A percentile compares a stretch with the other conserved stretches of the same genome.
These are phyloP conservation scores for Lindbergichthys nudifrons DNA, from an alignment of 2,797 vertebrate species.

Conservation along the genomic window DNA sequence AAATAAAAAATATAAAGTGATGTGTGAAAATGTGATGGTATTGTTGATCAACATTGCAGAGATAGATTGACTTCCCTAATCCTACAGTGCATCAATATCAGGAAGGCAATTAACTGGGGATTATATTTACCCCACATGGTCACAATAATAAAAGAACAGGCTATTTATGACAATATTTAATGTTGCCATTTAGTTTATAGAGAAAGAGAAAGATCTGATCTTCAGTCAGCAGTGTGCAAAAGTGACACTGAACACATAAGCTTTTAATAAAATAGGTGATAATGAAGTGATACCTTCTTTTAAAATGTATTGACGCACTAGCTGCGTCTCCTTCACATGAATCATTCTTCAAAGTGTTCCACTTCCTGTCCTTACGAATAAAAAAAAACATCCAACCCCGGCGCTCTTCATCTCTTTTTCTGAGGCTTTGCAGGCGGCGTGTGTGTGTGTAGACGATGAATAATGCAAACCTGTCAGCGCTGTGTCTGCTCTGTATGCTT, in stretches of 20 bases:
- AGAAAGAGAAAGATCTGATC: not conserved
- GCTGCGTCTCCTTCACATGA: slow-evolving; percentile 15
- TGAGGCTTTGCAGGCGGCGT: slow-evolving; percentile 39
- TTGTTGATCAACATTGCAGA: not conserved
- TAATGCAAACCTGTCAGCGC: slow-evolving; percentile 76
- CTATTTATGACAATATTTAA: not conserved
- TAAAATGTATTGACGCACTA: not conserved
- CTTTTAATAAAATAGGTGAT: not conserved
- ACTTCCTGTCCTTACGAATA: slow-evolving; percentile 33
- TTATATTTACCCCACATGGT: not conserved
- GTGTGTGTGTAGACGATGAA: slow-evolving; percentile 55
- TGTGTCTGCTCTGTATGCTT: slow-evolving; percentile 67
- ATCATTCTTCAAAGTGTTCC: slow-evolving; percentile 45
- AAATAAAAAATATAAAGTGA: no score
- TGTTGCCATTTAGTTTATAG: slow-evolving; percentile 12
- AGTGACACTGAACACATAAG: slow-evolving; percentile 5
- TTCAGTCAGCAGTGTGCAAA: not conserved
- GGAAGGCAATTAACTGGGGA: not conserved
- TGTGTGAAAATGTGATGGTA: no score
- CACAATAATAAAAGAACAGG: not conserved
- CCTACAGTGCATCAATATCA: not conserved
- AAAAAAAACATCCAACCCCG: slow-evolving; percentile 31
- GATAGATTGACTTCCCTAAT: not conserved
- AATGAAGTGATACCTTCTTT: not conserved
- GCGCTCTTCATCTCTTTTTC: slow-evolving; percentile 40